phyloP scores from a whole-genome alignment of 1,140 invertebrate species.

The Neotoxoptera formosana region DNA sequence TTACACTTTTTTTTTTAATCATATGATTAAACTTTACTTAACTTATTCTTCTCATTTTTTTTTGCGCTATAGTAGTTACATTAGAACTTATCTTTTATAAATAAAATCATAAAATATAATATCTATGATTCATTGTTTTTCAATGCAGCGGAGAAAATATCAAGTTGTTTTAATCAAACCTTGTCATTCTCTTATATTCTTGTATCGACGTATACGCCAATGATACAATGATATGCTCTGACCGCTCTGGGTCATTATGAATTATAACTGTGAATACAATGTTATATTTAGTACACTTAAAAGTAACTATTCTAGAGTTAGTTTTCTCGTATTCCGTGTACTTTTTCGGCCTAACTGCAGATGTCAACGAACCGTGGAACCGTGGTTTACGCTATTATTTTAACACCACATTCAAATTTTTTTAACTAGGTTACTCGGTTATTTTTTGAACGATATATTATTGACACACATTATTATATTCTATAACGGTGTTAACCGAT shows the following conservation, averaged over 20 bases:
- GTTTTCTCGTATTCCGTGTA: not conserved
- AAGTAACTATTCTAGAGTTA: not conserved
- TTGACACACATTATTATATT: not conserved
- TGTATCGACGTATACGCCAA: not conserved
- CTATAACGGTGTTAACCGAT: not conserved
- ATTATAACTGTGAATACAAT: not conserved
- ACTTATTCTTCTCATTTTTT: too few relatives aligned
- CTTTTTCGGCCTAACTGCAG: conserved; percentile 34
- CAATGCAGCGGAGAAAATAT: too few relatives aligned
- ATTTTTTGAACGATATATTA: not conserved
- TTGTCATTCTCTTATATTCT: not conserved
- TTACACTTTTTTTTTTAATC: not conserved
- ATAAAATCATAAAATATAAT: too few relatives aligned
- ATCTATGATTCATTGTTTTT: too few relatives aligned
- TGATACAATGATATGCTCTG: not conserved
- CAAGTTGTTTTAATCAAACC: not conserved
- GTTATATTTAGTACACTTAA: not conserved
- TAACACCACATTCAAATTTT: not conserved
- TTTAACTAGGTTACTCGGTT: conserved; percentile 33
- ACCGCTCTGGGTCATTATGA: not conserved
- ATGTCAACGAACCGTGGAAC: conserved; percentile 26
- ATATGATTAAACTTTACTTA: too few relatives aligned
- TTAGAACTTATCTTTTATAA: too few relatives aligned
- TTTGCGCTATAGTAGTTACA: too few relatives aligned
- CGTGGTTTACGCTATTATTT: not conserved